phyloP scores from a whole-genome alignment of 2,888 invertebrate genomes.

The Busseola fusca region DNA sequence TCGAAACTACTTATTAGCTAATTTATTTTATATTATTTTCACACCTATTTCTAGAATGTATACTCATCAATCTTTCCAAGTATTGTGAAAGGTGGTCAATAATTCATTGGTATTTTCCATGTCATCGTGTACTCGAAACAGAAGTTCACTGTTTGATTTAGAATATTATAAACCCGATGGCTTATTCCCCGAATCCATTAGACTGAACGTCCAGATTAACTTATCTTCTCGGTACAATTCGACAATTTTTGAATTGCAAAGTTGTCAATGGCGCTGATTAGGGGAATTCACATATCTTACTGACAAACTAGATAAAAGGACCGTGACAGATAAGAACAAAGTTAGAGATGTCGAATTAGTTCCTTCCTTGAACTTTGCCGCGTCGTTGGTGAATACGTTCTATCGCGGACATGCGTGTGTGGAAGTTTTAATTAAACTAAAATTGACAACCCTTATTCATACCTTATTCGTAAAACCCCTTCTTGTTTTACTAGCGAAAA shows the following conservation, averaged over 20 bases:
- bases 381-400: not conserved
- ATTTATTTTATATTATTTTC: constrained; percentile 10
- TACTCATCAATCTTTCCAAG: constrained; percentile 16
- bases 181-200: too few relatives aligned
- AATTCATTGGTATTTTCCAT: not conserved
- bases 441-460: not conserved
- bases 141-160: too few relatives aligned
- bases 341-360: not conserved
- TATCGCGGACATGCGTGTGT: not conserved
- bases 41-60: not conserved
- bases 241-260: not conserved
- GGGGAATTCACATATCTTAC: not conserved
- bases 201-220: too few relatives aligned
- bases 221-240: not conserved
- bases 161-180: too few relatives aligned
- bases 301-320: not conserved
- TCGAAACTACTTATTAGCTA: constrained; percentile 13
- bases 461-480: not conserved
- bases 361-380: not conserved
- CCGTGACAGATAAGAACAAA: not conserved
- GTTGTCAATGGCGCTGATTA: not conserved
- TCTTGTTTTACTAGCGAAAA: not conserved
- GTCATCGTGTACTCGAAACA: constrained; percentile 1
- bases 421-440: not conserved
- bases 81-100: not conserved